Evolutionary conservation across 2,888 invertebrate genomes (phyloP).

Genomic region (Leucozona laternaria): DNA sequence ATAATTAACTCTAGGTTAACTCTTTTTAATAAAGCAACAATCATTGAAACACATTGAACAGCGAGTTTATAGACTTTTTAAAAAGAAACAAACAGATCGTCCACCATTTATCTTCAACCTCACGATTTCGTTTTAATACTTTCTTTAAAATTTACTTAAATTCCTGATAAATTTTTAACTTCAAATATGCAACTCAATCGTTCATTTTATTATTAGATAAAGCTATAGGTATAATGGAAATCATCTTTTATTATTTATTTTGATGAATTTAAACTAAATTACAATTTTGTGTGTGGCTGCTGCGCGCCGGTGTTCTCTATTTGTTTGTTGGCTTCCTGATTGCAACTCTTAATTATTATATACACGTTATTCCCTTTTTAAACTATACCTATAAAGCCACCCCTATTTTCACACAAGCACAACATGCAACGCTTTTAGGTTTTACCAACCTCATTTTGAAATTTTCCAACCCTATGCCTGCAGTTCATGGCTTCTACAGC

Average conservation of each 20-base stretch:
- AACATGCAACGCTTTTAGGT: not conserved
- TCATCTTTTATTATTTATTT: slow-evolving; percentile 29
- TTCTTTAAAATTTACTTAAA: too few species aligned
- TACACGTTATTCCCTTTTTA: slow-evolving; percentile 11
- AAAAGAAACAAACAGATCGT: too few species aligned
- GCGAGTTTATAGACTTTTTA: too few species aligned
- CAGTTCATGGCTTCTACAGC: not conserved
- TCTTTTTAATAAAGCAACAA: too few species aligned
- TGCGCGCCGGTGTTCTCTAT: not conserved
- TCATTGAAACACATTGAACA: too few species aligned
- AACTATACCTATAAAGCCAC: not conserved
- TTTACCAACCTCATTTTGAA: slow-evolving; percentile 2
- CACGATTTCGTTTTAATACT: too few species aligned
- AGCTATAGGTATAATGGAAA: not conserved
- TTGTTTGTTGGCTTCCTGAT: slow-evolving; percentile 30
- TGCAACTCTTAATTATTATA: slow-evolving; percentile 15
- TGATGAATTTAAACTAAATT: slow-evolving; percentile 51
- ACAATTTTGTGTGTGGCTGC: slow-evolving; percentile 36
- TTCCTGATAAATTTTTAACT: too few species aligned
- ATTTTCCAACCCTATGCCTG: slow-evolving; percentile 16
- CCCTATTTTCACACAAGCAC: not conserved
- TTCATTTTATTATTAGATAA: not conserved
- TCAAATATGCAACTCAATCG: not conserved
- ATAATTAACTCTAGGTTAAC: too few species aligned
- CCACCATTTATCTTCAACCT: too few species aligned